Evolutionary conservation across 1,140 invertebrate species (phyloP).

Genomic region (Drosophila pachea): DNA sequence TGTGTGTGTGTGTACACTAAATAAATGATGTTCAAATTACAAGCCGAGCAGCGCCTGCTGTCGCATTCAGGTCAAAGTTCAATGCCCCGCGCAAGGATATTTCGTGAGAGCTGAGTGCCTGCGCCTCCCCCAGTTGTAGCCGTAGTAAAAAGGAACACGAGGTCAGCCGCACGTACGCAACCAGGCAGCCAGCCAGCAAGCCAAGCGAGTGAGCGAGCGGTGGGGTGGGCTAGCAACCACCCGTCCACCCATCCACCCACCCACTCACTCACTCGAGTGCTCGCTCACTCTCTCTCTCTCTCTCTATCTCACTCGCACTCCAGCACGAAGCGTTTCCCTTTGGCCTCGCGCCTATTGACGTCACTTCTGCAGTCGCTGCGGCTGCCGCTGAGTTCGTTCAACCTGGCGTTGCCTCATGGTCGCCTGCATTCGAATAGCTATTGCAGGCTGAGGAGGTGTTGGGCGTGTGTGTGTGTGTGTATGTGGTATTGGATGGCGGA

Average conservation of each 20-base stretch:
- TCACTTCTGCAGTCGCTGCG: constrained; percentile 66
- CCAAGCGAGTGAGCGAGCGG: background rate
- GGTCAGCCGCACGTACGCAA: constrained; percentile 63
- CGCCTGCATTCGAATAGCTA: constrained; percentile 50
- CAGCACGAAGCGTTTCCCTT: constrained; percentile 36
- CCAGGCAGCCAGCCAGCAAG: constrained; percentile 8
- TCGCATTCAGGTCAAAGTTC: constrained; percentile 67
- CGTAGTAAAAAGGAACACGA: constrained; percentile 55
- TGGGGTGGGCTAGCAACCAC: constrained; percentile 12
- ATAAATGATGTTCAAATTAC: constrained; percentile 65
- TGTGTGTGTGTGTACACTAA: constrained; percentile 57
- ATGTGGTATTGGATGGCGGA: too few species aligned
- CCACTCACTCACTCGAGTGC: background rate
- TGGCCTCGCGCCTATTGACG: constrained; percentile 75
- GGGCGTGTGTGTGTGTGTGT: too few species aligned
- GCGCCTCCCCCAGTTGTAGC: constrained; percentile 5
- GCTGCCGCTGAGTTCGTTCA: constrained; percentile 66
- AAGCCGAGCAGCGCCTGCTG: constrained; percentile 50
- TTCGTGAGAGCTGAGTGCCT: constrained; percentile 9
- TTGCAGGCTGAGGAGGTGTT: constrained; percentile 10
- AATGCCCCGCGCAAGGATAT: constrained; percentile 64
- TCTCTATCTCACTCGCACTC: too few species aligned
- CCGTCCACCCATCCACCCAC: background rate
- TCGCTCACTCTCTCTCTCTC: too few species aligned
- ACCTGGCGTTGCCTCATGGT: constrained; percentile 58